A percentile compares a stretch with the other conserved stretches of the same genome.
Conservation (phyloP, 1,140 invertebrate species). For the Trichomalopsis sarcophagae region DNA sequence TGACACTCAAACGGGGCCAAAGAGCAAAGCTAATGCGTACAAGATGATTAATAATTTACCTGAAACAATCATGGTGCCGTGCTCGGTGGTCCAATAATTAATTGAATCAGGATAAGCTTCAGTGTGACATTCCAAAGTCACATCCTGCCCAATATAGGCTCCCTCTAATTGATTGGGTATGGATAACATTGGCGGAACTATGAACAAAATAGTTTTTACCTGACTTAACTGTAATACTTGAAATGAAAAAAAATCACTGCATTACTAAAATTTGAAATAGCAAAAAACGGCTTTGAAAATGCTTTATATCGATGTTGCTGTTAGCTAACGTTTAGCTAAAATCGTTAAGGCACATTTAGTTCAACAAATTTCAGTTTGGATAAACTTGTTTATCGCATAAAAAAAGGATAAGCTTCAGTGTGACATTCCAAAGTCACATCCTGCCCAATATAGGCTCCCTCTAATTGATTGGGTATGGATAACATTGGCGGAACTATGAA, state of each 20-base stretch:
- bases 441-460: slow-evolving; percentile 87
- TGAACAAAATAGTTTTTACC: neutral
- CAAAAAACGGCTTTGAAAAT: too few relatives aligned
- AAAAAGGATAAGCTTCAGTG: slow-evolving; percentile 88
- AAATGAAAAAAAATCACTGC: too few relatives aligned
- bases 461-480: slow-evolving; percentile 89
- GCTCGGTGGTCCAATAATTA: slow-evolving; percentile 91
- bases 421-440: slow-evolving; percentile 89
- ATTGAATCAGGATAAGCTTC: slow-evolving; percentile 92
- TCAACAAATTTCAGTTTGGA: too few relatives aligned
- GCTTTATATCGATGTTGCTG: too few relatives aligned
- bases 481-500: slow-evolving; percentile 90
- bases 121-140: slow-evolving; percentile 88
- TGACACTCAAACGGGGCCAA: neutral
- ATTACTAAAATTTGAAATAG: too few relatives aligned
- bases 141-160: slow-evolving; percentile 87
- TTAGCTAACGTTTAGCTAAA: too few relatives aligned
- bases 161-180: slow-evolving; percentile 91
- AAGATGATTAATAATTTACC: slow-evolving; percentile 77
- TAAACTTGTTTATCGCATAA: neutral
- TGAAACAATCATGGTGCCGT: slow-evolving; percentile 91
- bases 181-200: slow-evolving; percentile 91
- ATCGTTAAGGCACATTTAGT: too few relatives aligned
- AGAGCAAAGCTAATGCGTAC: neutral
- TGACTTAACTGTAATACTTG: too few relatives aligned